These are phyloP conservation scores for Samia ricini DNA, from an alignment of 1,140 invertebrate genomes.

Conservation along the genomic window DNA sequence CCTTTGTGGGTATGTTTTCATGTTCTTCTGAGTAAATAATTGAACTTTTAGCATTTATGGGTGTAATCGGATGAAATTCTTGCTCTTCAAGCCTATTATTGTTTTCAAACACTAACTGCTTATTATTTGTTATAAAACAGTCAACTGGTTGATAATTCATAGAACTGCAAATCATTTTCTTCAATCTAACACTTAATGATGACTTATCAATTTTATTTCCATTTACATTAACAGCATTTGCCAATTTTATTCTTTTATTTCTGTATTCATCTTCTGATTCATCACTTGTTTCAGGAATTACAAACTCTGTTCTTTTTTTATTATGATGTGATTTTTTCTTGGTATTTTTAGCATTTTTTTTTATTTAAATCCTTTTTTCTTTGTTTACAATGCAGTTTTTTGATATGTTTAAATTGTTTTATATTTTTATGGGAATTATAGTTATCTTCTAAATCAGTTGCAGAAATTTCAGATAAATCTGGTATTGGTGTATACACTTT, in stretches of 20 bases:
- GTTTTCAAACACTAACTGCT: slow-evolving; percentile 13
- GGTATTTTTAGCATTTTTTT: slow-evolving; percentile 38
- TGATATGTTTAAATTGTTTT: slow-evolving; percentile 25
- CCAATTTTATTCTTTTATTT: slow-evolving; percentile 62
- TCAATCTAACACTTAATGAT: slow-evolving; percentile 57
- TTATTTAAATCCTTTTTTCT: slow-evolving; percentile 35
- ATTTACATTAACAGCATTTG: slow-evolving; percentile 55
- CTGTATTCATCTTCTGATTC: slow-evolving; percentile 66
- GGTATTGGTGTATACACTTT: slow-evolving; percentile 25
- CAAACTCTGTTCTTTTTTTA: slow-evolving; percentile 39
- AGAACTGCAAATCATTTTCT: slow-evolving; percentile 49
- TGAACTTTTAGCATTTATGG: slow-evolving; percentile 9
- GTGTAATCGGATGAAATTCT: slow-evolving; percentile 3
- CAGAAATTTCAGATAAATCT: slow-evolving; percentile 50
- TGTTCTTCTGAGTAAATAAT: slow-evolving; percentile 11
- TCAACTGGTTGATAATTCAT: slow-evolving; percentile 24
- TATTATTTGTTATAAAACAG: slow-evolving; percentile 12
- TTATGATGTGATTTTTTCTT: slow-evolving; percentile 42
- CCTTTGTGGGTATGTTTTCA: slow-evolving; percentile 15
- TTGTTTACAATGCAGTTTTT: slow-evolving; percentile 37
- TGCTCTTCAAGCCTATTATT: slow-evolving; percentile 4
- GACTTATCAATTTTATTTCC: slow-evolving; percentile 52
- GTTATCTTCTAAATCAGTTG: slow-evolving; percentile 39
- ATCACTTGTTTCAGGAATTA: slow-evolving; percentile 52
- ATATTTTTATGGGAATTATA: slow-evolving; percentile 19